A percentile compares a stretch with the other conserved stretches of the same genome.
phyloP scores from a whole-genome alignment of 2,797 vertebrate species.

The Clarias platycephalus region DNA sequence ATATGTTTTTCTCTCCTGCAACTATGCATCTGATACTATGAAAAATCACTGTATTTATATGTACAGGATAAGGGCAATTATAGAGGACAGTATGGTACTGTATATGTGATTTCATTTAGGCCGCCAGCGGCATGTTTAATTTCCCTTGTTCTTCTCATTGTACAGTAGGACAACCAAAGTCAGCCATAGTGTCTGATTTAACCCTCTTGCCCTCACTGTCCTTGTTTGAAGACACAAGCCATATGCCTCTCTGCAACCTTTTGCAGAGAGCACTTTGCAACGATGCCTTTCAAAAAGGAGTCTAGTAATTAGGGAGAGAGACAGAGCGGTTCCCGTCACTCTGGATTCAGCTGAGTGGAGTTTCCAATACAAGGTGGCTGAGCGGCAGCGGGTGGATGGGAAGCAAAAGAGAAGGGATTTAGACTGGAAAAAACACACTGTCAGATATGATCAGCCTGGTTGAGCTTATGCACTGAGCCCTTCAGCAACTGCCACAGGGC shows the following conservation, averaged over 20 bases:
- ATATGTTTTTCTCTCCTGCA: constrained; percentile 31
- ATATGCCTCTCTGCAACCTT: constrained; percentile 20
- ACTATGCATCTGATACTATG: neutral
- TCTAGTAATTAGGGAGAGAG: neutral
- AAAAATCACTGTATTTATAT: constrained; percentile 22
- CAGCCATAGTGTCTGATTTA: constrained; percentile 6
- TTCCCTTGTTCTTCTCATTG: constrained; percentile 29
- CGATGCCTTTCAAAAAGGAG: neutral
- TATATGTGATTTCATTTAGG: constrained; percentile 56
- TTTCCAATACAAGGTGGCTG: constrained; percentile 32
- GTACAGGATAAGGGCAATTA: constrained; percentile 29
- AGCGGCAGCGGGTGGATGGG: constrained; percentile 30
- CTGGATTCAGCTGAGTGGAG: constrained; percentile 57
- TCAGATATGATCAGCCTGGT: constrained; percentile 69
- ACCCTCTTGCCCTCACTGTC: constrained; percentile 26
- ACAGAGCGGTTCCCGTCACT: constrained; percentile 47
- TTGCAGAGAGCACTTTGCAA: constrained; percentile 32
- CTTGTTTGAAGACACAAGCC: constrained; percentile 1
- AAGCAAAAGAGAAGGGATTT: constrained; percentile 35
- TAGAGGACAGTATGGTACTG: constrained; percentile 41
- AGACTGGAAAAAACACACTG: constrained; percentile 65
- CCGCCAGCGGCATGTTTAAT: constrained; percentile 18
- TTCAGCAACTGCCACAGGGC: constrained; percentile 59
- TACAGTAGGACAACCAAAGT: constrained; percentile 30
- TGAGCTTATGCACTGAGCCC: constrained; percentile 54